A percentile compares a stretch with the other conserved stretches of the same genome.
Conservation (phyloP, 2,888 invertebrate genomes). For the Uloborus plumipes region DNA sequence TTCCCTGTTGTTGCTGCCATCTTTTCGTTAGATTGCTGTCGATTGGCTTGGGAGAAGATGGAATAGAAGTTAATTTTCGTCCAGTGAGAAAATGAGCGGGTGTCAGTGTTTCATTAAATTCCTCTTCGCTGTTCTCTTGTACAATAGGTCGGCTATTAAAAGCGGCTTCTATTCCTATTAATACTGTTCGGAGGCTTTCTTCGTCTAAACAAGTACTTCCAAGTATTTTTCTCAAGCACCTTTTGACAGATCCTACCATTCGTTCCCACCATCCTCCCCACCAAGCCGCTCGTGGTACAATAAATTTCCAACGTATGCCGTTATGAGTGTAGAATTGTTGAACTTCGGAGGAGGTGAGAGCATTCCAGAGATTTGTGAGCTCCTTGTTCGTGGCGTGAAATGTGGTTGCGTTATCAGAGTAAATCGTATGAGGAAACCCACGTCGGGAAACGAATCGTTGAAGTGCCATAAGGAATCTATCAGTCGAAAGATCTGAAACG, state of each 20-base stretch:
- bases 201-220: not conserved
- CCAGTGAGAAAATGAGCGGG: constrained; percentile 5
- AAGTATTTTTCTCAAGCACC: not conserved
- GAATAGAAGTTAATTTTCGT: not conserved
- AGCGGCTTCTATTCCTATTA: constrained; percentile 17
- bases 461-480: not conserved
- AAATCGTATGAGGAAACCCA: constrained; percentile 6
- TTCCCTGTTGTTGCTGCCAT: not conserved
- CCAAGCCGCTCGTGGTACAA: not conserved
- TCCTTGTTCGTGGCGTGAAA: not conserved
- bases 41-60: not conserved
- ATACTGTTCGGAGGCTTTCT: not conserved
- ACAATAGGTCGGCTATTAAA: not conserved
- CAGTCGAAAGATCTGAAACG: not conserved
- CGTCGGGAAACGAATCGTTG: not conserved
- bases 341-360: not conserved
- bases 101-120: not conserved
- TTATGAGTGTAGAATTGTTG: not conserved
- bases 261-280: not conserved
- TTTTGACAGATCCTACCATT: not conserved
- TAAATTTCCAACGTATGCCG: constrained; percentile 1
- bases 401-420: constrained; percentile 3
- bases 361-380: not conserved
- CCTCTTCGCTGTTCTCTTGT: constrained; percentile 8
- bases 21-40: not conserved